Percentiles rank a stretch among this genome's conserved stretches.
Conservation (phyloP, 2,888 invertebrate genomes). For the Heterodera filipjevi region DNA sequence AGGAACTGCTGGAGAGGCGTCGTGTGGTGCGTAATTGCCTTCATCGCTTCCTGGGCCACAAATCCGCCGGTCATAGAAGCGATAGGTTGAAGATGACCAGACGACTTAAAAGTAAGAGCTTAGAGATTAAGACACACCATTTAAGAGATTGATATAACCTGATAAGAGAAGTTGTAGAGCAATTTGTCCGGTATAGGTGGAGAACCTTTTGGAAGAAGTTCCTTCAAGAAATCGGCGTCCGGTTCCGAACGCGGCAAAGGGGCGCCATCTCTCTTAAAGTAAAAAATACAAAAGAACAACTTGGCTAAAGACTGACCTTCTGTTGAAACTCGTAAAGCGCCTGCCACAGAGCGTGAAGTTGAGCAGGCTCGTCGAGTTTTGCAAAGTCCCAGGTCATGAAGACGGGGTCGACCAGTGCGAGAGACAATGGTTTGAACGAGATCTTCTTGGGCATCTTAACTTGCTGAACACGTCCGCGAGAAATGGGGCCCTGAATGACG, state of each 20-base stretch:
- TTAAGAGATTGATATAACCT: no score
- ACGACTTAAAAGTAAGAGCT: conserved; percentile 49
- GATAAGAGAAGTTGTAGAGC: conserved; percentile 39
- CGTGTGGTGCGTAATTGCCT: conserved; percentile 69
- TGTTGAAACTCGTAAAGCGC: conserved; percentile 77
- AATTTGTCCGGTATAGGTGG: conserved; percentile 36
- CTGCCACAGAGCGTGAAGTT: conserved; percentile 84
- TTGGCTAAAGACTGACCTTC: conserved; percentile 39
- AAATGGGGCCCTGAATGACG: conserved; percentile 16
- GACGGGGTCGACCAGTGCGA: conserved; percentile 81
- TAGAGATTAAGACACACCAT: no score
- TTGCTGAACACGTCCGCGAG: conserved; percentile 85
- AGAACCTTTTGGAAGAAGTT: conserved; percentile 37
- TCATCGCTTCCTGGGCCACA: conserved; percentile 95
- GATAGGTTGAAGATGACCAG: conserved; percentile 77
- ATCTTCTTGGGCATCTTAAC: conserved; percentile 69
- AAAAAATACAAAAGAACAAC: not conserved
- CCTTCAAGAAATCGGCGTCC: conserved; percentile 49
- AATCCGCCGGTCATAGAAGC: conserved; percentile 83
- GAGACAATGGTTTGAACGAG: conserved; percentile 64
- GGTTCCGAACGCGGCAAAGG: conserved; percentile 43
- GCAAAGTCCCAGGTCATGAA: conserved; percentile 86
- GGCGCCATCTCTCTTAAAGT: not conserved
- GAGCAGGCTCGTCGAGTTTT: conserved; percentile 87
- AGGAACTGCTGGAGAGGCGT: conserved; percentile 69